These are phyloP conservation scores for Zoanthus sociatus DNA, from an alignment of 92 coral and sea anemone species.

Conservation along the genomic window DNA sequence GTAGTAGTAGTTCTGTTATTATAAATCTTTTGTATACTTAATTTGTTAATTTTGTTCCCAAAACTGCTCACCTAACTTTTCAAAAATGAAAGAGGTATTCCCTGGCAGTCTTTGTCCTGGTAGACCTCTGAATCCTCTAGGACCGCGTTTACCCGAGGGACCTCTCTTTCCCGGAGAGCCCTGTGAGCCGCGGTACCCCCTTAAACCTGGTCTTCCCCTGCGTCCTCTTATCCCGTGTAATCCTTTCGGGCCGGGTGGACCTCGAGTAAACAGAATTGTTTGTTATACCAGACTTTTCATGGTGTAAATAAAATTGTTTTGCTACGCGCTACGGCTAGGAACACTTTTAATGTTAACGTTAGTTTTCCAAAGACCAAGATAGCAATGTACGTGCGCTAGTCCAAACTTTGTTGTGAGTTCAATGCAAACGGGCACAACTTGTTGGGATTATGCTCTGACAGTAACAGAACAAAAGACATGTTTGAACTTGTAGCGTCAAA, in stretches of 20 bases:
- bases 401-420: too few relatives aligned
- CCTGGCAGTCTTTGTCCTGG: slow-evolving; percentile 81
- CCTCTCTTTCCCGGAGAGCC: slow-evolving; percentile 85
- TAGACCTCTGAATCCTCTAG: slow-evolving; percentile 67
- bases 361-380: too few relatives aligned
- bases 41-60: background rate
- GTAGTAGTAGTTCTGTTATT: too few relatives aligned
- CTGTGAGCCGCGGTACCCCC: slow-evolving; percentile 68
- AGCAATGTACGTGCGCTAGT: too few relatives aligned
- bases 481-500: too few relatives aligned
- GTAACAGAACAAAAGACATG: too few relatives aligned
- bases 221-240: slow-evolving; percentile 75
- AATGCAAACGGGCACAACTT: too few relatives aligned
- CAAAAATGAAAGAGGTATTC: slow-evolving; percentile 68
- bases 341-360: too few relatives aligned
- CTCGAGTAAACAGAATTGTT: background rate
- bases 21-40: too few relatives aligned
- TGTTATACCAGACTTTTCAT: background rate
- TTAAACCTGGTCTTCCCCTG: slow-evolving; percentile 65
- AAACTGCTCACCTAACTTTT: slow-evolving; percentile 62
- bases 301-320: too few relatives aligned
- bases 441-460: too few relatives aligned
- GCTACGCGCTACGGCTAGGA: too few relatives aligned
- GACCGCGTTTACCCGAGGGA: slow-evolving; percentile 73
- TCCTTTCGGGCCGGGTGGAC: slow-evolving; percentile 55